Conservation (phyloP, 2,113 vertebrate genomes). For the Danio rerio region DNA sequence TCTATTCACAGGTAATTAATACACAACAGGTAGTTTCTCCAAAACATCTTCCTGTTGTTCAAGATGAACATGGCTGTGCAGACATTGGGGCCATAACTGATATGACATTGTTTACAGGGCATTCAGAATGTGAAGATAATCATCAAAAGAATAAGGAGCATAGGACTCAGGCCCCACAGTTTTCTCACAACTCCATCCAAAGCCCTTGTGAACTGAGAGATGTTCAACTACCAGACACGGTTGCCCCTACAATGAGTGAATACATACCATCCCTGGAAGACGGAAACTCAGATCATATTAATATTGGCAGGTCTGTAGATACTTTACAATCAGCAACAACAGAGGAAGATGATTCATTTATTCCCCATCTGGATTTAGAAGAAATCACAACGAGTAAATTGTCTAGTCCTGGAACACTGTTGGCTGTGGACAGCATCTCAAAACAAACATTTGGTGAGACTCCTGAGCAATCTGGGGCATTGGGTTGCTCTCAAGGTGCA, state of each 20-base stretch:
- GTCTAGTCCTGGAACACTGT: slow-evolving; percentile 57
- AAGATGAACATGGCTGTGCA: slow-evolving; percentile 64
- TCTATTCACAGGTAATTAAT: slow-evolving; percentile 18
- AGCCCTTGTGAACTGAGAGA: slow-evolving; percentile 51
- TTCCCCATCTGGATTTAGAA: slow-evolving; percentile 62
- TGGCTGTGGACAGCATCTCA: slow-evolving; percentile 53
- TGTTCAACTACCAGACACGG: slow-evolving; percentile 50
- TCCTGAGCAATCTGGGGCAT: slow-evolving; percentile 58
- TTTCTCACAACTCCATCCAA: slow-evolving; percentile 49
- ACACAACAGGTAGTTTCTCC: slow-evolving; percentile 54
- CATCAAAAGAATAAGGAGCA: slow-evolving; percentile 55
- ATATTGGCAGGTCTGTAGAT: slow-evolving; percentile 50
- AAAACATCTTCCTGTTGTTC: slow-evolving; percentile 46
- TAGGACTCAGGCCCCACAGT: slow-evolving; percentile 59
- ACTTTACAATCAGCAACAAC: slow-evolving; percentile 45
- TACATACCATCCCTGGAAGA: slow-evolving; percentile 52
- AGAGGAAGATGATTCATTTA: slow-evolving; percentile 64
- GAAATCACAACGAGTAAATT: slow-evolving; percentile 64
- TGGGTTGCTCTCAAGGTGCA: slow-evolving; percentile 55
- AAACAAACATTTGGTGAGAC: slow-evolving; percentile 54
- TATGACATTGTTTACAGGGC: slow-evolving; percentile 70
- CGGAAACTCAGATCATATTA: slow-evolving; percentile 49
- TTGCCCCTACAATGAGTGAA: slow-evolving; percentile 56
- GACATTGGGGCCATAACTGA: slow-evolving; percentile 68
- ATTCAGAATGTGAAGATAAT: slow-evolving; percentile 62